phyloP scores from a whole-genome alignment of 2,888 invertebrate genomes.

The Fragum whitleyi region DNA sequence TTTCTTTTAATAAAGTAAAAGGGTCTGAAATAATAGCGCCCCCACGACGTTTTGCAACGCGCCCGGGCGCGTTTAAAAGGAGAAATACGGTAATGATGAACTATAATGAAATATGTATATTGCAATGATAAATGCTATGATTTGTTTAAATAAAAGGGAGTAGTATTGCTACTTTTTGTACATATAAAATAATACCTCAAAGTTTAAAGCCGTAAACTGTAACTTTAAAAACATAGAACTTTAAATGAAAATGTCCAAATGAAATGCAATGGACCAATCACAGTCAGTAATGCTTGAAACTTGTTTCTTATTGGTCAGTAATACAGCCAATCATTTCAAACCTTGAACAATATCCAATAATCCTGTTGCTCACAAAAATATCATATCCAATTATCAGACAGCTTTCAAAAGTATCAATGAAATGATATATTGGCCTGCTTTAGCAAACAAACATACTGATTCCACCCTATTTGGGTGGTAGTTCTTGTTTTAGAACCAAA shows the following conservation, averaged over 20 bases:
- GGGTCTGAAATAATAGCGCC: too few species aligned
- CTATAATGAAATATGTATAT: conserved; percentile 1
- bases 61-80: too few species aligned
- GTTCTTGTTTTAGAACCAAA: too few species aligned
- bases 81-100: too few species aligned
- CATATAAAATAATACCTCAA: conserved; percentile 1
- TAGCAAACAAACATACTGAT: too few species aligned
- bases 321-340: background rate
- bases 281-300: background rate
- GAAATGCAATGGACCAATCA: background rate
- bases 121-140: background rate
- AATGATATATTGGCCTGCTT: too few species aligned
- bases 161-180: background rate
- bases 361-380: background rate
- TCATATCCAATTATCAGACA: too few species aligned
- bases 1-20: too few species aligned
- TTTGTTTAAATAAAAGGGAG: background rate
- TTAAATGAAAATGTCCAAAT: background rate
- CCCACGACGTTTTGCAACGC: too few species aligned
- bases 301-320: background rate
- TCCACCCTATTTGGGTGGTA: too few species aligned
- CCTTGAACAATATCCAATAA: background rate
- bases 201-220: background rate
- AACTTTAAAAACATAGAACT: background rate
- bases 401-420: too few species aligned